Evolutionary conservation across 2,113 vertebrate genomes (phyloP).

Genomic region (Cyprinodon tularosa): DNA sequence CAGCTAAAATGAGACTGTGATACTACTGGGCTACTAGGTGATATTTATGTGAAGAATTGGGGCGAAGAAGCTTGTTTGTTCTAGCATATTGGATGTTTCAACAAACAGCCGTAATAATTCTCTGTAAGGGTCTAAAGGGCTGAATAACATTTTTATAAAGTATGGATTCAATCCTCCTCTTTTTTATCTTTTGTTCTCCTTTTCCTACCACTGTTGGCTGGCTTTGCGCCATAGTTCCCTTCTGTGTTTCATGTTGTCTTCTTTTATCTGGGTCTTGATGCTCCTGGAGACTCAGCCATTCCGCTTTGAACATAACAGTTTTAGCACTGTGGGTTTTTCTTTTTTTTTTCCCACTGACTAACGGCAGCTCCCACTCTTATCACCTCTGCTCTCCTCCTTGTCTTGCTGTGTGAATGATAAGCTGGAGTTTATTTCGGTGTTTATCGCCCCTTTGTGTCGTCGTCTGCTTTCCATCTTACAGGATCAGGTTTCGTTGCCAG

Average conservation of each 20-base stretch:
- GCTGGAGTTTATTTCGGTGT: constrained; percentile 1
- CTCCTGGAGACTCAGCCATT: constrained; percentile 1
- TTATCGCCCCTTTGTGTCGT: background rate
- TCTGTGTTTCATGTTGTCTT: constrained; percentile 1
- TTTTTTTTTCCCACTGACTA: constrained; percentile 19
- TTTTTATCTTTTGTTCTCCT: too few species aligned
- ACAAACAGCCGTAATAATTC: background rate
- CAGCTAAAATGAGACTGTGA: background rate
- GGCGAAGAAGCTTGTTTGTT: background rate
- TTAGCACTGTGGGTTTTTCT: constrained; percentile 18
- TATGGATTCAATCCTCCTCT: background rate
- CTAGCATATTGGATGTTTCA: constrained; percentile 1
- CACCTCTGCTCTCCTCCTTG: constrained; percentile 8
- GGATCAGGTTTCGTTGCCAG: background rate
- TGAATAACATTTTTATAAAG: background rate
- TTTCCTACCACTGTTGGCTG: background rate
- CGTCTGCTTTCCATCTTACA: background rate
- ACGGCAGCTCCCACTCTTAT: constrained; percentile 18
- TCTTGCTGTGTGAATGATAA: constrained; percentile 9
- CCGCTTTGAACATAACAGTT: constrained; percentile 23
- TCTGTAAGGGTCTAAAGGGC: constrained; percentile 1
- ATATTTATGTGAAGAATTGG: background rate
- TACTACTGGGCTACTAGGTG: background rate
- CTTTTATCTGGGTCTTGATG: constrained; percentile 23
- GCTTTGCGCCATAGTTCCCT: background rate